phyloP scores from a whole-genome alignment of 2,797 vertebrate species.

The Brotula barbata region DNA sequence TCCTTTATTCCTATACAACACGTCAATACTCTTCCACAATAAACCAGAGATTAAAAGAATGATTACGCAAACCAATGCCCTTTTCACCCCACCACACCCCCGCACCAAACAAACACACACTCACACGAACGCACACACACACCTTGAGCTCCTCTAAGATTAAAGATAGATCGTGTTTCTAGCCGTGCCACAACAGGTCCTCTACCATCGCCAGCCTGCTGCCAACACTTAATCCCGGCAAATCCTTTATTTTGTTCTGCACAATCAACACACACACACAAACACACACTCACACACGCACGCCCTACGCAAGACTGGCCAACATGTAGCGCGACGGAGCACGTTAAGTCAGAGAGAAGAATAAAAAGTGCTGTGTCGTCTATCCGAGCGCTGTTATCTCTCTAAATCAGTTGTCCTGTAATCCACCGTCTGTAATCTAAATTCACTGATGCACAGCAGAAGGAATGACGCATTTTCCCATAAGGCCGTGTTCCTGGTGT shows the following conservation, averaged over 20 bases:
- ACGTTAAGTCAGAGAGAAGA: slow-evolving; percentile 46
- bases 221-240: slow-evolving; percentile 69
- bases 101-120: too few relatives aligned
- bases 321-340: slow-evolving; percentile 46
- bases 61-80: too few relatives aligned
- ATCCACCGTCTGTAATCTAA: slow-evolving; percentile 74
- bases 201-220: slow-evolving; percentile 61
- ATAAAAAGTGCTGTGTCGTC: slow-evolving; percentile 52
- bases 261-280: slow-evolving; percentile 54
- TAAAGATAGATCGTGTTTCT: slow-evolving; percentile 72
- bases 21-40: slow-evolving; percentile 27
- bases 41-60: slow-evolving; percentile 27
- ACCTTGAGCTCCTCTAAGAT: slow-evolving; percentile 61
- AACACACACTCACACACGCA: too few relatives aligned
- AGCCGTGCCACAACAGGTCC: slow-evolving; percentile 66
- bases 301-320: slow-evolving; percentile 36
- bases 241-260: slow-evolving; percentile 76
- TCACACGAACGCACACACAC: slow-evolving; percentile 33
- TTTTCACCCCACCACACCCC: too few relatives aligned
- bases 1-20: slow-evolving; percentile 1
- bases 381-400: slow-evolving; percentile 55
- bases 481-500: slow-evolving; percentile 47
- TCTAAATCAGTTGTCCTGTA: slow-evolving; percentile 58
- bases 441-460: slow-evolving; percentile 48
- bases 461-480: slow-evolving; percentile 68